Conservation (phyloP, 1,140 invertebrate species). For the Sarcophaga peregrina region DNA sequence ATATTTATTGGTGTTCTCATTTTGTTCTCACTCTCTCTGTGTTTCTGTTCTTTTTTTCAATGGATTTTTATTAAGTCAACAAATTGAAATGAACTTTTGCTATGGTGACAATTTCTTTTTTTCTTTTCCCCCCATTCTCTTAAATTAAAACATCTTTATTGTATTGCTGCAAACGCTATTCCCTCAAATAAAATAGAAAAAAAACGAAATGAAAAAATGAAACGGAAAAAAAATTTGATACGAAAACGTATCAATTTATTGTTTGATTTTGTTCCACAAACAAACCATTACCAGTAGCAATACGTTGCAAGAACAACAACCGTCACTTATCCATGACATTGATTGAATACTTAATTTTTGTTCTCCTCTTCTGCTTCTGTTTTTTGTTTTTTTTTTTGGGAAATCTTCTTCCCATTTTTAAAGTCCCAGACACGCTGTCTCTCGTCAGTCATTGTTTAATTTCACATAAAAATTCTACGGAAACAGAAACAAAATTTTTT, state of each 20-base stretch:
- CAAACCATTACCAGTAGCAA: neutral
- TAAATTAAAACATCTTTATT: slow-evolving; percentile 36
- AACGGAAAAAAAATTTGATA: too few relatives aligned
- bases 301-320: neutral
- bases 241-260: slow-evolving; percentile 27
- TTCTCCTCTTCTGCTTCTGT: neutral
- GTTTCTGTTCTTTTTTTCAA: neutral
- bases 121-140: neutral
- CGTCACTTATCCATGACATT: slow-evolving; percentile 21
- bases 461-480: neutral
- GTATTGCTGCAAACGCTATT: neutral
- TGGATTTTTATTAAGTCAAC: slow-evolving; percentile 40
- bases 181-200: too few relatives aligned
- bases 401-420: neutral
- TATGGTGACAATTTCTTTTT: slow-evolving; percentile 37
- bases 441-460: neutral
- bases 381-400: neutral
- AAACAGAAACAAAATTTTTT: neutral
- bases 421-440: neutral
- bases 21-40: neutral
- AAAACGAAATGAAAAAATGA: too few relatives aligned
- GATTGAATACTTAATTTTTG: slow-evolving; percentile 32
- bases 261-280: neutral
- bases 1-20: too few relatives aligned
- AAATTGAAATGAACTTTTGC: slow-evolving; percentile 43